phyloP scores from a whole-genome alignment of 2,888 invertebrate genomes.

The Isoperla grammatica region DNA sequence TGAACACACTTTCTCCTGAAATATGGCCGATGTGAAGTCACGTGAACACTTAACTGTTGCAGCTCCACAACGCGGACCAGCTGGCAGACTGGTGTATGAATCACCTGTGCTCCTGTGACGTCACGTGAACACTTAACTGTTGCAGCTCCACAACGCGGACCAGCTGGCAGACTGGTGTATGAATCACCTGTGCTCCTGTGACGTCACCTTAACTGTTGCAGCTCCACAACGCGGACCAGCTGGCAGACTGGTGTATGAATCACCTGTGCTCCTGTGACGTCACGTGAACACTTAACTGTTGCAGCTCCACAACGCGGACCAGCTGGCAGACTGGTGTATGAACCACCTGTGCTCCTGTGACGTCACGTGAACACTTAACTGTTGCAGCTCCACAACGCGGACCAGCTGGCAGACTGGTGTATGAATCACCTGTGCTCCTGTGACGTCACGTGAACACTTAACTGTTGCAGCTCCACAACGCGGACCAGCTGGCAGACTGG shows the following conservation, averaged over 20 bases:
- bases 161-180: slow-evolving; percentile 93
- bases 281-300: no score
- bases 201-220: no score
- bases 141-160: slow-evolving; percentile 86
- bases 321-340: slow-evolving; percentile 92
- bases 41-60: no score
- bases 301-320: slow-evolving; percentile 89
- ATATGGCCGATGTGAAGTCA: no score
- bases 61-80: slow-evolving; percentile 92
- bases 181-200: slow-evolving; percentile 83
- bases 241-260: slow-evolving; percentile 93
- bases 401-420: slow-evolving; percentile 91
- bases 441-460: no score
- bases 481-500: slow-evolving; percentile 90
- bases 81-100: slow-evolving; percentile 94
- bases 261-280: slow-evolving; percentile 82
- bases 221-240: slow-evolving; percentile 89
- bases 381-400: slow-evolving; percentile 85
- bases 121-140: no score
- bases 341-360: slow-evolving; percentile 84
- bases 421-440: slow-evolving; percentile 84
- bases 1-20: no score
- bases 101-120: slow-evolving; percentile 80
- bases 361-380: no score
- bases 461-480: slow-evolving; percentile 86